These are phyloP conservation scores for Hipposideros larvatus DNA, from an alignment of 2,797 vertebrate genomes.

Conservation along the genomic window DNA sequence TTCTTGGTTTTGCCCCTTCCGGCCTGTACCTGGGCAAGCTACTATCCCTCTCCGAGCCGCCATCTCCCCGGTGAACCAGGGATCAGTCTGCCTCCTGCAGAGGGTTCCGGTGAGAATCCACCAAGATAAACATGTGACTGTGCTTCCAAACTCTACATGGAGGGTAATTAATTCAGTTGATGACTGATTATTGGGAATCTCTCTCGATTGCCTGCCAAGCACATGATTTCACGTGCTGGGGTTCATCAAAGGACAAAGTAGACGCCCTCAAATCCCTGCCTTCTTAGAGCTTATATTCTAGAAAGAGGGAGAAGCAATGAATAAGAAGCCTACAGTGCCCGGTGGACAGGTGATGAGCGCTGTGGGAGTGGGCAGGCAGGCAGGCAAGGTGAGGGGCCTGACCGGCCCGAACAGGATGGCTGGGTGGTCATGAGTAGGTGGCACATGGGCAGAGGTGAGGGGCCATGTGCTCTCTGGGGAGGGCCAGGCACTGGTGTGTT, in stretches of 20 bases:
- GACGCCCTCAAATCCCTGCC: neutral
- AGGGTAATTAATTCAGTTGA: rapidly evolving
- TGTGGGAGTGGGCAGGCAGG: neutral
- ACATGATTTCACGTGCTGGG: neutral
- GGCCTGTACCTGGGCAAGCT: neutral
- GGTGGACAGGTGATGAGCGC: neutral
- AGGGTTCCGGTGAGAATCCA: rapidly evolving
- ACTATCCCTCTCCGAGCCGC: rapidly evolving
- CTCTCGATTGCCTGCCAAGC: neutral
- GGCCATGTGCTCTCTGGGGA: neutral
- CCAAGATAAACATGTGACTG: rapidly evolving
- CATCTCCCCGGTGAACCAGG: neutral
- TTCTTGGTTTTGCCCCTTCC: neutral
- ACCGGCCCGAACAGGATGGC: neutral
- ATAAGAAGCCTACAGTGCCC: too few species aligned
- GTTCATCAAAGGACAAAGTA: neutral
- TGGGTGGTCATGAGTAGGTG: neutral
- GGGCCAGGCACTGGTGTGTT: rapidly evolving
- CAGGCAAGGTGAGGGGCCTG: neutral
- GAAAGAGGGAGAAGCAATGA: neutral
- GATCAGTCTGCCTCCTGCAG: neutral
- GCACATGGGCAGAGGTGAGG: neutral
- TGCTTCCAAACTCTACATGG: rapidly evolving
- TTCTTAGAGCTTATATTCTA: neutral
- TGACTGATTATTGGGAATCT: rapidly evolving